Base-by-base conservation (phyloP, 2,888 invertebrate genomes). In the Agonopterix heracliana region DNA sequence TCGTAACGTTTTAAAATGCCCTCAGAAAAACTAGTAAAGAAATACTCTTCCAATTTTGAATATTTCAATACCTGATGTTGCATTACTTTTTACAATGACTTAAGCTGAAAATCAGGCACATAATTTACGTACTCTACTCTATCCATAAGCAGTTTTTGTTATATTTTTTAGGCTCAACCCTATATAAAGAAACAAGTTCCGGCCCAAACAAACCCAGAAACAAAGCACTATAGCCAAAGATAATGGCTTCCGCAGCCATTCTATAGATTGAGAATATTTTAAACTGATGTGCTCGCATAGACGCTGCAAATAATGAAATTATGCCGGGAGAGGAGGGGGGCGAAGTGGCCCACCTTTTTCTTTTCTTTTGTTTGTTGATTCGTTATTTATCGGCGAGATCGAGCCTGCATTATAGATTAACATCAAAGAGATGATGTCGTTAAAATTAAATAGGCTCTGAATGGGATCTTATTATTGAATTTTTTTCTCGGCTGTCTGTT, bases 381-480 rank as follows among this genome's bases (percentile, higher is more conserved):
- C 78, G 72, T 75, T 78, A 79, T 80, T 78, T 81, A 80, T 79
- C 79, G 79, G 78, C 26, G 66, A 78, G 79, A 81, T 81, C 76
- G 73, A 66, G 69, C 63, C 68, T 64, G 65, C 63, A 71, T 68
- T 74, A 73, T 73, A 79, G 79, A 82, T 82, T 78, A 80, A 78
- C 77, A 80, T 82, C 81, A 81, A 82, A 82, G 75, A 60, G 66
- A 68, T 65, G 71, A 66, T 62, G 67, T 72, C 73, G 75, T 78
- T 75, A 78, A 78, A 74, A 77, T 77, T 78, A 74, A 77, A 78
- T 72, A 68, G 69, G 58, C 59, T 53, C 50, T 59, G 66, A 65
- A 67, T 68, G 64, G 68, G 69, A 67, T 61, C 48, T 42, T 51
- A 57, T 59, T 58, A 57, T 54, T 56, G 55, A 53, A 54, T 51